phyloP scores from a whole-genome alignment of 2,888 invertebrate species.

The Diogma glabrata region DNA sequence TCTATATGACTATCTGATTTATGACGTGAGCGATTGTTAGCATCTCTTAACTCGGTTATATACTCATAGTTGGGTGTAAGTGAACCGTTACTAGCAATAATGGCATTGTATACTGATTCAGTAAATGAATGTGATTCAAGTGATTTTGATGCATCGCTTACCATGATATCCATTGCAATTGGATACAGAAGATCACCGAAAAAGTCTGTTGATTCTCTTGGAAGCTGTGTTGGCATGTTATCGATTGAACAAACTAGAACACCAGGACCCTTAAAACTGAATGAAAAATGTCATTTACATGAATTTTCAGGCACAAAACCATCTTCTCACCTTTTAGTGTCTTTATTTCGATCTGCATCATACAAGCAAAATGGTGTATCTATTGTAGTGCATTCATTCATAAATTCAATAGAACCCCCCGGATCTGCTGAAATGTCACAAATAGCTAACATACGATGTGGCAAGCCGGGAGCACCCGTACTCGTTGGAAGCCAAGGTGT shows the following conservation, averaged over 20 bases:
- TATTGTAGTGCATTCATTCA: slow-evolving; percentile 99
- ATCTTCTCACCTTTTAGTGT: no score
- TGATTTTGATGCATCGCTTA: slow-evolving; percentile 67
- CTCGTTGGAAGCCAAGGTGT: slow-evolving; percentile 90
- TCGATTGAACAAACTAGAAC: slow-evolving; percentile 99
- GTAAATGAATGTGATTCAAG: slow-evolving; percentile 64
- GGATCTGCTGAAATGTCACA: slow-evolving; percentile 99
- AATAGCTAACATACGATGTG: slow-evolving; percentile 81
- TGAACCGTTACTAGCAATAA: slow-evolving; percentile 90
- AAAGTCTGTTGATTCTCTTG: slow-evolving; percentile 93
- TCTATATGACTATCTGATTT: slow-evolving; percentile 52
- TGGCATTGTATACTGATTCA: slow-evolving; percentile 54
- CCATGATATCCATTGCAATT: slow-evolving; percentile 76
- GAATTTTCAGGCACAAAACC: no score
- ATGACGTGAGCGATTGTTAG: slow-evolving; percentile 54
- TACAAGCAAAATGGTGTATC: slow-evolving; percentile 99
- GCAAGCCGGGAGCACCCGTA: slow-evolving; percentile 74
- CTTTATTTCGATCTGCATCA: slow-evolving; percentile 95
- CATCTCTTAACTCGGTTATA: slow-evolving; percentile 75
- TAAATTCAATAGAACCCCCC: slow-evolving; percentile 96
- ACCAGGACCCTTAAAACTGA: slow-evolving; percentile 92
- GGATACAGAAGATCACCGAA: slow-evolving; percentile 91
- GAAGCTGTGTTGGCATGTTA: slow-evolving; percentile 99
- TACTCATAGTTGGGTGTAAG: slow-evolving; percentile 91
- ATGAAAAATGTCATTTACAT: no score